Conservation (phyloP, 2,797 vertebrate genomes). For the Denticeps clupeoides region DNA sequence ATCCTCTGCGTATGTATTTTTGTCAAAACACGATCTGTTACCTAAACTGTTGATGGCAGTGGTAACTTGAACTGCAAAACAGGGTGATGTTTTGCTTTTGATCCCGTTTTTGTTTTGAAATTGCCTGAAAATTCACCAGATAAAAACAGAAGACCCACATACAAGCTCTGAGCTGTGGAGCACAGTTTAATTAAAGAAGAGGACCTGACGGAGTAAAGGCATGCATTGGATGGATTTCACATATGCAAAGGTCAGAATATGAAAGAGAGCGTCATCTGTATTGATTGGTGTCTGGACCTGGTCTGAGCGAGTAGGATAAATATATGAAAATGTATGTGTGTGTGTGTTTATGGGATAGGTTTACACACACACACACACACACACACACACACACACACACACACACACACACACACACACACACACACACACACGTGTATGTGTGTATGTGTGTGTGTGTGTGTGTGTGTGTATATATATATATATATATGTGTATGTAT, state of each 20-base stretch:
- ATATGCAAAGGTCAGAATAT: conserved; percentile 30
- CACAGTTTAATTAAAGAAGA: conserved; percentile 30
- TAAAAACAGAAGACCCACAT: not conserved
- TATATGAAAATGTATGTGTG: too few relatives aligned
- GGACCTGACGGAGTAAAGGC: conserved; percentile 13
- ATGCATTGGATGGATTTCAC: conserved; percentile 11
- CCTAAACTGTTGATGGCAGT: not conserved
- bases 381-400: too few relatives aligned
- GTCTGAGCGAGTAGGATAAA: conserved; percentile 4
- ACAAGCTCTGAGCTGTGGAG: too few relatives aligned
- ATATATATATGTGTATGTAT: too few relatives aligned
- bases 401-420: too few relatives aligned
- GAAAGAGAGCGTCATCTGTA: conserved; percentile 20
- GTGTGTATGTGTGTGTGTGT: too few relatives aligned
- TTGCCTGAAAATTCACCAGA: not conserved
- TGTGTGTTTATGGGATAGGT: too few relatives aligned
- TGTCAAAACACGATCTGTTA: conserved; percentile 24
- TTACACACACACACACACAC: too few relatives aligned
- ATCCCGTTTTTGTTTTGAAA: not conserved
- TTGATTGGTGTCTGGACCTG: conserved; percentile 12
- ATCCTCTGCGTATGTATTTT: conserved; percentile 37
- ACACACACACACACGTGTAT: too few relatives aligned
- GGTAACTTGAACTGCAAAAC: not conserved
- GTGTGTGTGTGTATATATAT: too few relatives aligned
- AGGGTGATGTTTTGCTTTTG: not conserved